Conservation (phyloP, 2,888 invertebrate species). For the Bombyx huttoni region DNA sequence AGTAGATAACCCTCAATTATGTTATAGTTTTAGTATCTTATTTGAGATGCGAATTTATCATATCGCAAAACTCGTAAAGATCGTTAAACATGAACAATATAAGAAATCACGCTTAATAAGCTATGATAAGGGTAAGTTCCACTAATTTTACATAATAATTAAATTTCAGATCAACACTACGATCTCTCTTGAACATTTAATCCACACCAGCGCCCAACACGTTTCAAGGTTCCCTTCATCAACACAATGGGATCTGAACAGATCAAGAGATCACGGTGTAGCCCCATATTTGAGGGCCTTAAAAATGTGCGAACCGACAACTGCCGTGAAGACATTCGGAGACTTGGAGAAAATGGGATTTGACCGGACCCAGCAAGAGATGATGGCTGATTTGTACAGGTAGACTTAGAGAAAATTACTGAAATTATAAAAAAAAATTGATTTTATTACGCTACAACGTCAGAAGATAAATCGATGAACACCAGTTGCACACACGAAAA, state of each 20-base stretch:
- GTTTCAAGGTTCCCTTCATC: slow-evolving; percentile 71
- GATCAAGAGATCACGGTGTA: slow-evolving; percentile 84
- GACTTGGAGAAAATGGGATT: slow-evolving; percentile 73
- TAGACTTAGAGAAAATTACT: slow-evolving; percentile 20
- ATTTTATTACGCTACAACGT: no score
- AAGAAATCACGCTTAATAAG: no score
- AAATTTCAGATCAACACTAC: slow-evolving; percentile 70
- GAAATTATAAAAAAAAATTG: neutral
- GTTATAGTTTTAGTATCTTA: no score
- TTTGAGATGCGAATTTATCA: no score
- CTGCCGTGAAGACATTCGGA: slow-evolving; percentile 64
- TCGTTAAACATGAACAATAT: neutral
- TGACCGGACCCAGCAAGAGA: slow-evolving; percentile 71
- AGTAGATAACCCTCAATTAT: no score
- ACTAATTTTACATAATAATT: neutral
- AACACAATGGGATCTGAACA: slow-evolving; percentile 60
- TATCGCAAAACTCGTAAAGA: no score
- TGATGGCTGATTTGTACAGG: slow-evolving; percentile 78
- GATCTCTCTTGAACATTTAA: slow-evolving; percentile 73
- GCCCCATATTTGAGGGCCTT: slow-evolving; percentile 80
- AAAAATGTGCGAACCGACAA: slow-evolving; percentile 75
- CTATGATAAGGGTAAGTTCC: no score
- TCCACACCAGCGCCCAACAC: slow-evolving; percentile 75
- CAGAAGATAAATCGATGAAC: no score
- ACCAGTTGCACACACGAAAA: no score